Percentiles rank a stretch among this genome's conserved stretches.
phyloP scores from a whole-genome alignment of 2,797 vertebrate species.

The Diplodus puntazzo region DNA sequence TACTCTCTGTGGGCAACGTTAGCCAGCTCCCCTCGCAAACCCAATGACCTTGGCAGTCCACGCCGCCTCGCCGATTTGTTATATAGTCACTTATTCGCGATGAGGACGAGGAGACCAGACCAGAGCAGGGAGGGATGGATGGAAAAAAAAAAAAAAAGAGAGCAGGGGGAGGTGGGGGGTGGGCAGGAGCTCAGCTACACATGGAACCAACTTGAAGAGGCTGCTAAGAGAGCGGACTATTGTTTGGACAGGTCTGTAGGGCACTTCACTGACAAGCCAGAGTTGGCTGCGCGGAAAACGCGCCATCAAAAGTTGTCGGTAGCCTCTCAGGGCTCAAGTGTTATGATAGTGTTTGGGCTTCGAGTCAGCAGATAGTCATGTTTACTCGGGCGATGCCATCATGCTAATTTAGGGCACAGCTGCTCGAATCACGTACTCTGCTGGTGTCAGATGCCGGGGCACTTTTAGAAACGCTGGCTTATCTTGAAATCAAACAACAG shows the following conservation, averaged over 20 bases:
- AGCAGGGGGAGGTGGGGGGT: constrained; percentile 6
- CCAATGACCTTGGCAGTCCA: constrained; percentile 77
- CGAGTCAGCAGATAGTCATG: constrained; percentile 52
- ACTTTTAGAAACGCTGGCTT: constrained; percentile 40
- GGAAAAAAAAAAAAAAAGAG: constrained; percentile 31
- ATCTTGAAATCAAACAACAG: constrained; percentile 30
- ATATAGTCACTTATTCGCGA: constrained; percentile 79
- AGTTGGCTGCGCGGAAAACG: constrained; percentile 67
- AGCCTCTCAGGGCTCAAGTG: constrained; percentile 73
- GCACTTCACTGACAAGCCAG: constrained; percentile 66
- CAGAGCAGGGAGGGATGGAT: constrained; percentile 37
- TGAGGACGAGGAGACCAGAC: constrained; percentile 66
- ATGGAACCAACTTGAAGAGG: constrained; percentile 76
- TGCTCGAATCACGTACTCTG: constrained; percentile 27
- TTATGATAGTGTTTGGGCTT: constrained; percentile 66
- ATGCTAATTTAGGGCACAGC: constrained; percentile 57
- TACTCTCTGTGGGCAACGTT: constrained; percentile 75
- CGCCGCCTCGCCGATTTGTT: constrained; percentile 69
- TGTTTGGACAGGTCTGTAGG: constrained; percentile 72
- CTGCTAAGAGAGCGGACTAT: constrained; percentile 68
- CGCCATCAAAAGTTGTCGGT: constrained; percentile 60
- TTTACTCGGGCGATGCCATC: constrained; percentile 58
- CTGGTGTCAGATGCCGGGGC: constrained; percentile 40
- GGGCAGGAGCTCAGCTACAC: constrained; percentile 50
- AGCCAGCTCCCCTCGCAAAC: constrained; percentile 81